Evolutionary conservation across 2,888 invertebrate species (phyloP).

Genomic region (Congeria kusceri): DNA sequence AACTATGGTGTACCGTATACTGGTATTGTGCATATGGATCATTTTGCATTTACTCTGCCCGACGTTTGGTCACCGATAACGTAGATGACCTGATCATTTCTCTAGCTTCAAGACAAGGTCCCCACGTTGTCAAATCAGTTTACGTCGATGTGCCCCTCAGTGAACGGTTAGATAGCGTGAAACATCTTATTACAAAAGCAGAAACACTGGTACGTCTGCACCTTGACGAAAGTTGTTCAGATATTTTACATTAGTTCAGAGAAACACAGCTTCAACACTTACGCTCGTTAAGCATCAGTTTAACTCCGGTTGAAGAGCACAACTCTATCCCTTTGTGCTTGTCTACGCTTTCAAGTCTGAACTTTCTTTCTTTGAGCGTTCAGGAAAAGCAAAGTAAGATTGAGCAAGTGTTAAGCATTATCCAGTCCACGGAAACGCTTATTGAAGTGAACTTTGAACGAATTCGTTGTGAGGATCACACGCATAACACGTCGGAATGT

Average conservation of each 20-base stretch:
- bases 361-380: slow-evolving; percentile 4
- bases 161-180: background rate
- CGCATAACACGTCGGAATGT: background rate
- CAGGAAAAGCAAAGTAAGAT: slow-evolving; percentile 4
- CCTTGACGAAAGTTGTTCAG: slow-evolving; percentile 8
- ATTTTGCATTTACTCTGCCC: background rate
- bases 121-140: background rate
- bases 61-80: background rate
- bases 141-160: background rate
- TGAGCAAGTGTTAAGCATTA: background rate
- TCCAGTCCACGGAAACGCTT: background rate
- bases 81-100: background rate
- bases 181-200: background rate
- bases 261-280: background rate
- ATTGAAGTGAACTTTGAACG: slow-evolving; percentile 14
- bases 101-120: background rate
- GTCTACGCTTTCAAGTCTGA: background rate
- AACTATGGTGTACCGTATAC: background rate
- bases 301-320: slow-evolving; percentile 5
- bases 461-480: slow-evolving; percentile 9
- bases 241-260: slow-evolving; percentile 12
- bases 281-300: slow-evolving; percentile 10
- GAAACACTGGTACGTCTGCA: slow-evolving; percentile 12
- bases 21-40: no score
- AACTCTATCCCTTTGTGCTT: slow-evolving; percentile 5